Percentiles rank a stretch among this genome's conserved stretches.
phyloP scores from a whole-genome alignment of 2,797 vertebrate genomes.

The Malurus leucopterus region DNA sequence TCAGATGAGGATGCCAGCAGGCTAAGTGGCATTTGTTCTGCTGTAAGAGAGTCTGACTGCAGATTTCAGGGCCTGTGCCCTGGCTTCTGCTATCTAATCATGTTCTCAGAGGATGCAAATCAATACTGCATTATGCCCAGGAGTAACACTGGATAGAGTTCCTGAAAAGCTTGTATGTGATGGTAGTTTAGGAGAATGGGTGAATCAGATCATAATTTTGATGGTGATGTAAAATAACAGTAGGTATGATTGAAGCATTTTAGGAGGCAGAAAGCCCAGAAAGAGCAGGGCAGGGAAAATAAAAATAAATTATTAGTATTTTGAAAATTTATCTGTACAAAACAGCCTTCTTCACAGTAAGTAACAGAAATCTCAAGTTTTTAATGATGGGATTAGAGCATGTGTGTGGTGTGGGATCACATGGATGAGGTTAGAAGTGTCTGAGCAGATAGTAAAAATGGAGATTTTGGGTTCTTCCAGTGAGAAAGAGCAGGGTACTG shows the following conservation, averaged over 20 bases:
- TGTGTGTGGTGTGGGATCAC: accelerated
- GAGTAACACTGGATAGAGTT: neutral
- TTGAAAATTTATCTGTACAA: neutral
- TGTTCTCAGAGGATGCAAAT: neutral
- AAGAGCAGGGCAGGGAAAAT: neutral
- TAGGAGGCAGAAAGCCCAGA: neutral
- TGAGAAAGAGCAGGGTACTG: neutral
- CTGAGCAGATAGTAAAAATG: neutral
- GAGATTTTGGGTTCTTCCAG: neutral
- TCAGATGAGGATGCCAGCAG: neutral
- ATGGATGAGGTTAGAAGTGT: neutral
- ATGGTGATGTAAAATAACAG: neutral
- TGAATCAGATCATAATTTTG: neutral
- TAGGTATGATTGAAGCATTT: neutral
- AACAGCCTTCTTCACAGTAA: neutral
- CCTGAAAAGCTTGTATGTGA: neutral
- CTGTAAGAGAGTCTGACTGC: neutral
- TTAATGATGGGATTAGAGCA: neutral
- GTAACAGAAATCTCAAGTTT: neutral
- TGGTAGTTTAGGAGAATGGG: neutral
- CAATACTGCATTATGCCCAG: neutral
- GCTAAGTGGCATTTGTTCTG: neutral
- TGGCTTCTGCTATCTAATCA: neutral
- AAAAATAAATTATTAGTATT: neutral
- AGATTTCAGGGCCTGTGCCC: neutral